phyloP scores from a whole-genome alignment of 2,888 invertebrate species.

The Pilophorus perplexus region DNA sequence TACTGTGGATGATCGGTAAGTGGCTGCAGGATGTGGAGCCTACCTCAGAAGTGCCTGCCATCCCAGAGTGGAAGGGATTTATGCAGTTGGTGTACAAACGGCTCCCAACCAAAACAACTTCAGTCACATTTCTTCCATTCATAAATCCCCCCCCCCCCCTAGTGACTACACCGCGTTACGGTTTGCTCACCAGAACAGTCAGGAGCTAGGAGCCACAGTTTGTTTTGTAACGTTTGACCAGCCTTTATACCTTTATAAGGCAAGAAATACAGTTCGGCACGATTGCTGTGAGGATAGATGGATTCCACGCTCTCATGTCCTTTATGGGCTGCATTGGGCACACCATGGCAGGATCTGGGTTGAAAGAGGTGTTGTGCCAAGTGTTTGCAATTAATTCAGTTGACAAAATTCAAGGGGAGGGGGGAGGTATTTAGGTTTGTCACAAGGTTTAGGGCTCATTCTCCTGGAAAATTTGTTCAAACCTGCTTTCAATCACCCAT shows the following conservation, averaged over 20 bases:
- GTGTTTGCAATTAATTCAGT: slow-evolving; percentile 50
- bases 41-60: background rate
- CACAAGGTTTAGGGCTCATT: too few relatives aligned
- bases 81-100: slow-evolving; percentile 48
- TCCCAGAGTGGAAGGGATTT: slow-evolving; percentile 50
- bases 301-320: slow-evolving; percentile 52
- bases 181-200: too few relatives aligned
- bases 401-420: slow-evolving; percentile 50
- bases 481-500: too few relatives aligned
- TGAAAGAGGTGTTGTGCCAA: slow-evolving; percentile 50
- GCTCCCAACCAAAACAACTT: too few relatives aligned
- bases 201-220: too few relatives aligned
- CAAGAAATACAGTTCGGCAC: slow-evolving; percentile 49
- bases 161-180: slow-evolving; percentile 1
- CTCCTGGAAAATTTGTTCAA: too few relatives aligned
- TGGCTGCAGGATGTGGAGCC: too few relatives aligned
- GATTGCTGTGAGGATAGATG: slow-evolving; percentile 49
- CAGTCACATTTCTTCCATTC: slow-evolving; percentile 52
- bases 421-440: too few relatives aligned
- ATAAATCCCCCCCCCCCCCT: slow-evolving; percentile 49
- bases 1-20: slow-evolving; percentile 33
- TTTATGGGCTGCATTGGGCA: slow-evolving; percentile 51
- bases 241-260: slow-evolving; percentile 47
- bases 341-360: slow-evolving; percentile 52
- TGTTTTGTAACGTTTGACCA: slow-evolving; percentile 13